phyloP scores from a whole-genome alignment of 2,888 invertebrate genomes.

The Invenusta paracnida region DNA sequence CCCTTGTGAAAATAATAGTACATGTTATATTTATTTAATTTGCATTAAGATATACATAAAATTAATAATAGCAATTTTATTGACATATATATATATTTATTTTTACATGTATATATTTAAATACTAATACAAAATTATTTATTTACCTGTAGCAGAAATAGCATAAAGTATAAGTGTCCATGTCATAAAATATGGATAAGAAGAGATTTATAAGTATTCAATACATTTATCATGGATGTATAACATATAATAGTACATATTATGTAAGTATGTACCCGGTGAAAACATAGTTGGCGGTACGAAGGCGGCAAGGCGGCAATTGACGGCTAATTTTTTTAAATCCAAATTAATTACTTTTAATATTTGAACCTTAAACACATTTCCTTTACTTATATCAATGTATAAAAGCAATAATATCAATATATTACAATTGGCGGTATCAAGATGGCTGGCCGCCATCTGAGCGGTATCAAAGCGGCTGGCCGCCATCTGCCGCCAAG shows the following conservation, averaged over 20 bases:
- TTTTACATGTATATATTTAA: not conserved
- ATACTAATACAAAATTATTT: not conserved
- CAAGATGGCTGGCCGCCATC: no score
- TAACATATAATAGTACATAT: not conserved
- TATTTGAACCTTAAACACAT: no score
- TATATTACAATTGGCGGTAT: no score
- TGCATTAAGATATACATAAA: not conserved
- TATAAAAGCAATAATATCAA: no score
- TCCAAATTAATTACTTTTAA: no score
- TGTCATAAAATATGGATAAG: not conserved
- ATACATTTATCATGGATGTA: not conserved
- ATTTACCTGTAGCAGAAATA: not conserved
- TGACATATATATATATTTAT: not conserved
- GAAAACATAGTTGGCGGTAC: no score
- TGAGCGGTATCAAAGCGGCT: no score
- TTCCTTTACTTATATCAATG: no score
- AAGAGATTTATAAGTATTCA: not conserved
- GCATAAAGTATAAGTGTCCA: not conserved
- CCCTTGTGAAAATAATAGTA: not conserved
- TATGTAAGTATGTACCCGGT: no score
- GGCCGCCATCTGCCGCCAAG: no score
- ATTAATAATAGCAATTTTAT: not conserved
- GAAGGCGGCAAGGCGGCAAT: no score
- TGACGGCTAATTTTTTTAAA: no score
- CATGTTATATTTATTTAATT: not conserved